phyloP scores from a whole-genome alignment of 2,113 vertebrate genomes.

The Hydrolagus affinis region DNA sequence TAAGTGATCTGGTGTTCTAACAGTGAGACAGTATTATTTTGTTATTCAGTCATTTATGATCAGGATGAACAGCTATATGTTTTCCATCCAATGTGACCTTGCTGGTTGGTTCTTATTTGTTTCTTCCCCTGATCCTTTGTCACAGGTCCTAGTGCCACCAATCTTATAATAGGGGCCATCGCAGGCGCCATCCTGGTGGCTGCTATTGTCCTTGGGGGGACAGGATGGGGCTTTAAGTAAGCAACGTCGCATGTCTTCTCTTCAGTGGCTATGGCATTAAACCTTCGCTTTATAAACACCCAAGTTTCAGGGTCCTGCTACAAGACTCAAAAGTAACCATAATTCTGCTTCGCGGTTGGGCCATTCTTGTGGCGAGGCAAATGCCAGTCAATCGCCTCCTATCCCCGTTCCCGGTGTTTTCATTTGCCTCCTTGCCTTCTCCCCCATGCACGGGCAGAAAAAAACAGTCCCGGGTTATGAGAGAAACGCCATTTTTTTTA shows the following conservation, averaged over 20 bases:
- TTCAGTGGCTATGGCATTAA: constrained; percentile 75
- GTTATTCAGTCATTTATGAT: background rate
- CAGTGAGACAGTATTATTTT: constrained; percentile 1
- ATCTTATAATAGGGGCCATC: constrained; percentile 99
- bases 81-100: constrained; percentile 28
- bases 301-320: constrained; percentile 91
- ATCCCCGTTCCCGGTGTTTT: background rate
- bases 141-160: constrained; percentile 99
- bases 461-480: background rate
- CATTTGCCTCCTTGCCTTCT: background rate
- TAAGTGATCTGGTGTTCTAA: constrained; percentile 10
- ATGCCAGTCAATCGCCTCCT: constrained; percentile 21
- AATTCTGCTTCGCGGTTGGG: background rate
- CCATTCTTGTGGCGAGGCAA: constrained; percentile 31
- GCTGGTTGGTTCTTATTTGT: constrained; percentile 72
- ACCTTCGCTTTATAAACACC: constrained; percentile 81
- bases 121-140: constrained; percentile 83
- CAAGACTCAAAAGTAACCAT: constrained; percentile 47
- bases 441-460: constrained; percentile 9
- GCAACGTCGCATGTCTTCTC: constrained; percentile 91
- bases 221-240: constrained; percentile 99
- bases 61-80: constrained; percentile 13
- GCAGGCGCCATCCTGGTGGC: constrained; percentile 99
- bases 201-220: constrained; percentile 99
- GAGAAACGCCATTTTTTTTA: constrained; percentile 15